Percentiles rank a stretch among this genome's conserved stretches.
Conservation (phyloP, 2,797 vertebrate genomes). For the Buphagus erythrorhynchus region DNA sequence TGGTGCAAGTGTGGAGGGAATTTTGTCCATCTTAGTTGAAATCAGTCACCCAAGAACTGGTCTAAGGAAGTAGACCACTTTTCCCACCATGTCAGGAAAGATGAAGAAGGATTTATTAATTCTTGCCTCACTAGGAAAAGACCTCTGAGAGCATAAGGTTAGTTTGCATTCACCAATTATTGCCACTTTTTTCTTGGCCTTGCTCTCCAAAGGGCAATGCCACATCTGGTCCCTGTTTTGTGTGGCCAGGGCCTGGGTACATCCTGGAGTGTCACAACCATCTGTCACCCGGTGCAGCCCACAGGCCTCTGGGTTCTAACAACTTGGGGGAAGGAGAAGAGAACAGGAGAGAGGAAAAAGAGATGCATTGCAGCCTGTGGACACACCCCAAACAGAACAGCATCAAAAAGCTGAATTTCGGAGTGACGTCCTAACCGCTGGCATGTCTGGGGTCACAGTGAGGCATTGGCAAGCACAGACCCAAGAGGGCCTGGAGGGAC, state of each 20-base stretch:
- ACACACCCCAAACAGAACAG: neutral
- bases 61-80: neutral
- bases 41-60: neutral
- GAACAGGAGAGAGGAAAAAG: neutral
- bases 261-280: neutral
- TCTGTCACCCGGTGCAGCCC: accelerated
- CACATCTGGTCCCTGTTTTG: neutral
- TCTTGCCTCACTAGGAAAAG: neutral
- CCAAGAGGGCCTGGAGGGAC: neutral
- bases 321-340: neutral
- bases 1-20: accelerated
- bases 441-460: neutral
- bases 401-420: neutral
- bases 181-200: neutral
- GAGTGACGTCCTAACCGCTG: accelerated
- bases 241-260: accelerated
- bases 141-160: neutral
- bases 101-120: neutral
- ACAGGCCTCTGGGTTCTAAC: neutral
- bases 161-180: neutral
- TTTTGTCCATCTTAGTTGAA: neutral
- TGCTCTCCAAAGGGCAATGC: neutral
- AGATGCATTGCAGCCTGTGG: accelerated
- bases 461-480: neutral
- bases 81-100: neutral